A percentile compares a stretch with the other conserved stretches of the same genome.
Evolutionary conservation across 2,113 vertebrate genomes (phyloP).

Genomic region (Struthio camelus): DNA sequence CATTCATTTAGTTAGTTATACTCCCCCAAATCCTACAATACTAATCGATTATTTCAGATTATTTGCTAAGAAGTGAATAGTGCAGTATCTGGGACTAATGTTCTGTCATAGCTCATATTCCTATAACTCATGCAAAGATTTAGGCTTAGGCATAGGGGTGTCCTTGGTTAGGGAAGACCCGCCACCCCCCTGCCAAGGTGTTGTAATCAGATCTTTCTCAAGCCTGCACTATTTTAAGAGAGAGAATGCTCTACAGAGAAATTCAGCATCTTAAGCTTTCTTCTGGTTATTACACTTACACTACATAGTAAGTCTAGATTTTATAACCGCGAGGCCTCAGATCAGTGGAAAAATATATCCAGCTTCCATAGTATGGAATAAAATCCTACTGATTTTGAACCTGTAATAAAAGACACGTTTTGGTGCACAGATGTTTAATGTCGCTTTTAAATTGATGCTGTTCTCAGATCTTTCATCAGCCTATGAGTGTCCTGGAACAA

Average conservation of each 20-base stretch:
- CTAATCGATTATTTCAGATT: not conserved
- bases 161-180: not conserved
- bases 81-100: not conserved
- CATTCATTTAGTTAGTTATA: not conserved
- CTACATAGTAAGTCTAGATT: not conserved
- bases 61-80: not conserved
- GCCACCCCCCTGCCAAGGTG: accelerated
- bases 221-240: not conserved
- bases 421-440: not conserved
- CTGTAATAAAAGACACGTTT: not conserved
- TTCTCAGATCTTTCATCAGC: not conserved
- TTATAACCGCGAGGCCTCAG: not conserved
- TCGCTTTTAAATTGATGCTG: not conserved
- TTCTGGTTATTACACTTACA: not conserved
- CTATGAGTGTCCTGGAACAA: not conserved
- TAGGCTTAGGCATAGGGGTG: not conserved
- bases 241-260: not conserved
- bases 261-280: not conserved
- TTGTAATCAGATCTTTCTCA: not conserved
- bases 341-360: not conserved
- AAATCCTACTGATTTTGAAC: not conserved
- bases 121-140: not conserved
- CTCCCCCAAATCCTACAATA: not conserved
- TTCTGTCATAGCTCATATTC: not conserved
- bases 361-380: not conserved